phyloP scores from a whole-genome alignment of 2,888 invertebrate species.

The Dynastes tityus region DNA sequence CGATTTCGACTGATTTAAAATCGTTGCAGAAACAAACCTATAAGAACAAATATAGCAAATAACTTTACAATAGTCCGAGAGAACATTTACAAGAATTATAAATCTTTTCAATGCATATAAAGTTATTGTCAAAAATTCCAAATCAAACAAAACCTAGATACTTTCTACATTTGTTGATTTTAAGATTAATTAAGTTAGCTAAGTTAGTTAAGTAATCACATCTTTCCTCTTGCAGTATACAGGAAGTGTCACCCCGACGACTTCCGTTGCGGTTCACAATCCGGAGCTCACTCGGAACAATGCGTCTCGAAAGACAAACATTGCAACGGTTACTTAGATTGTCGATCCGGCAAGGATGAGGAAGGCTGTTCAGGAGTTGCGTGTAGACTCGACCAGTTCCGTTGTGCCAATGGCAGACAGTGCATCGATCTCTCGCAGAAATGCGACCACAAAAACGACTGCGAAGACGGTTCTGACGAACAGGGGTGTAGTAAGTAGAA shows the following conservation, averaged over 20 bases:
- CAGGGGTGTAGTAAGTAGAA: conserved; percentile 85
- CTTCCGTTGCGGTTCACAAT: conserved; percentile 87
- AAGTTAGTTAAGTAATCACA: neutral
- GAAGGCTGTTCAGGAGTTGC: conserved; percentile 80
- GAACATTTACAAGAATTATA: no score
- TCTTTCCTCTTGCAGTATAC: conserved; percentile 78
- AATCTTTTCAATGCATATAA: no score
- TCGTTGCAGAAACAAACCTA: no score
- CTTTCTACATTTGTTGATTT: neutral
- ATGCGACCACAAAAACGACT: conserved; percentile 93
- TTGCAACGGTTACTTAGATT: conserved; percentile 93
- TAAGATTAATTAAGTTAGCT: neutral
- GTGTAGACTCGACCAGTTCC: conserved; percentile 89
- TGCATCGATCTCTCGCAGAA: conserved; percentile 85
- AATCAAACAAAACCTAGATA: no score
- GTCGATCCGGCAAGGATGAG: conserved; percentile 88
- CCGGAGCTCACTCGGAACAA: conserved; percentile 77
- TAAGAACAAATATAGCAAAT: no score
- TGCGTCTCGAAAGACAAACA: conserved; percentile 91
- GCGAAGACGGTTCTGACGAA: conserved; percentile 93
- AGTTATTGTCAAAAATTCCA: no score
- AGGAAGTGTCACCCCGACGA: conserved; percentile 90
- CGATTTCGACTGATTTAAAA: no score
- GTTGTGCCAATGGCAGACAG: conserved; percentile 85
- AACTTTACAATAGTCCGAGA: no score